Conservation (phyloP, 2,888 invertebrate species). For the Lasioglossum figueresi region DNA sequence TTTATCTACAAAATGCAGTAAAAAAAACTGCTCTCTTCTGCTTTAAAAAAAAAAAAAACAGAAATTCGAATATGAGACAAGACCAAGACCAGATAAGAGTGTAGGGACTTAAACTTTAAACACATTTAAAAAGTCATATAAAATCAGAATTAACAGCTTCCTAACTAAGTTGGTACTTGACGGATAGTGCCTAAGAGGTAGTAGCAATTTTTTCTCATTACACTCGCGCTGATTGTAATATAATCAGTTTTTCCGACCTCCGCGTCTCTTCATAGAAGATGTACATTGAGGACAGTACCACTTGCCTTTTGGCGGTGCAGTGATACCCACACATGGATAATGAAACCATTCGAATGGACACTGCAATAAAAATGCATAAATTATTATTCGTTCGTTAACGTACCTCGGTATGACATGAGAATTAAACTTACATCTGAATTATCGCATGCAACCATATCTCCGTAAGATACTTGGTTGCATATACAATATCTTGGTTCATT, state of each 20-base stretch:
- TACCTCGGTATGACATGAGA: slow-evolving; percentile 11
- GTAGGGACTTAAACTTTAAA: slow-evolving; percentile 68
- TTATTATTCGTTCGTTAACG: not conserved
- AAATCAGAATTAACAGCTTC: slow-evolving; percentile 75
- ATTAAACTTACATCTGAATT: slow-evolving; percentile 93
- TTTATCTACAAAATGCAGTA: slow-evolving; percentile 60
- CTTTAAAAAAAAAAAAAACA: slow-evolving; percentile 40
- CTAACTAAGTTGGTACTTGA: slow-evolving; percentile 76
- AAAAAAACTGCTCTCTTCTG: slow-evolving; percentile 59
- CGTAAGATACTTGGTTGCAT: slow-evolving; percentile 98
- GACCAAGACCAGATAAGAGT: slow-evolving; percentile 62
- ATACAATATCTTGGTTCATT: slow-evolving; percentile 98
- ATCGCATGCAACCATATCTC: slow-evolving; percentile 99
- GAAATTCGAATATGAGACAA: slow-evolving; percentile 59
- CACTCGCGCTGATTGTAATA: slow-evolving; percentile 70
- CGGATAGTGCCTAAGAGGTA: slow-evolving; percentile 81
- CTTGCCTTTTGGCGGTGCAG: slow-evolving; percentile 98
- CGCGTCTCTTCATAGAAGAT: slow-evolving; percentile 92
- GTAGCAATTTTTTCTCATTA: slow-evolving; percentile 69
- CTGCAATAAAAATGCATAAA: slow-evolving; percentile 84
- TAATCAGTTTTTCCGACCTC: slow-evolving; percentile 91
- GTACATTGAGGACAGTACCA: slow-evolving; percentile 99
- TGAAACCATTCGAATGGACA: slow-evolving; percentile 99
- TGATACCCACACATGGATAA: slow-evolving; percentile 98
- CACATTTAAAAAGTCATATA: slow-evolving; percentile 75